These are phyloP conservation scores for Endomychus coccineus DNA, from an alignment of 2,888 invertebrate genomes.

Conservation along the genomic window DNA sequence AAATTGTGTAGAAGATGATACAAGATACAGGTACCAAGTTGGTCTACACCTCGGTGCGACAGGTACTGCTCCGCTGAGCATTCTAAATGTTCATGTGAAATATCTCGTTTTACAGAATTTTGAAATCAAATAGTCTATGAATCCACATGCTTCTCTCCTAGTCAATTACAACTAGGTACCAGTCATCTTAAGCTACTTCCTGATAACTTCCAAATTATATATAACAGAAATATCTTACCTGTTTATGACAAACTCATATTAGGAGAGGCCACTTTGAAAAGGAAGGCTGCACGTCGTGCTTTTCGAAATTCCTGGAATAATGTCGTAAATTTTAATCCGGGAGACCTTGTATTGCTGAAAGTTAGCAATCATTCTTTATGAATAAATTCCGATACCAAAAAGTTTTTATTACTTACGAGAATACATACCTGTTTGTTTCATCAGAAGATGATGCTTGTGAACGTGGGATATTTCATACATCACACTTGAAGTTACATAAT, in stretches of 20 bases:
- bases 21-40: neutral
- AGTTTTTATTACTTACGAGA: slow-evolving; percentile 12
- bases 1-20: slow-evolving; percentile 1
- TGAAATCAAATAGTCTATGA: slow-evolving; percentile 18
- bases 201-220: no score
- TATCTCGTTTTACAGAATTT: slow-evolving; percentile 10
- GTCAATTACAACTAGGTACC: slow-evolving; percentile 13
- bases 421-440: neutral
- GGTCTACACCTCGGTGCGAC: slow-evolving; percentile 8
- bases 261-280: neutral
- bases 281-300: slow-evolving; percentile 4
- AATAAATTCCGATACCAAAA: slow-evolving; percentile 8
- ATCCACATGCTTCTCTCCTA: slow-evolving; percentile 17
- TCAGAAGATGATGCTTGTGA: neutral
- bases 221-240: neutral
- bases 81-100: slow-evolving; percentile 17
- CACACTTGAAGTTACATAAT: no score
- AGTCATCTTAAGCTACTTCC: slow-evolving; percentile 1
- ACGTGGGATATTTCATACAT: slow-evolving; percentile 3
- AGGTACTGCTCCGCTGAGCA: slow-evolving; percentile 17
- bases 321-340: slow-evolving; percentile 1
- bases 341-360: slow-evolving; percentile 15
- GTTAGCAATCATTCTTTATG: slow-evolving; percentile 11
- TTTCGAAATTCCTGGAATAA: neutral
- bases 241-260: no score